Percentiles rank a stretch among this genome's conserved stretches.
Conservation (phyloP, 30 jellyfish, hydroid and myxozoan genomes). For the Aurelia aurita region DNA sequence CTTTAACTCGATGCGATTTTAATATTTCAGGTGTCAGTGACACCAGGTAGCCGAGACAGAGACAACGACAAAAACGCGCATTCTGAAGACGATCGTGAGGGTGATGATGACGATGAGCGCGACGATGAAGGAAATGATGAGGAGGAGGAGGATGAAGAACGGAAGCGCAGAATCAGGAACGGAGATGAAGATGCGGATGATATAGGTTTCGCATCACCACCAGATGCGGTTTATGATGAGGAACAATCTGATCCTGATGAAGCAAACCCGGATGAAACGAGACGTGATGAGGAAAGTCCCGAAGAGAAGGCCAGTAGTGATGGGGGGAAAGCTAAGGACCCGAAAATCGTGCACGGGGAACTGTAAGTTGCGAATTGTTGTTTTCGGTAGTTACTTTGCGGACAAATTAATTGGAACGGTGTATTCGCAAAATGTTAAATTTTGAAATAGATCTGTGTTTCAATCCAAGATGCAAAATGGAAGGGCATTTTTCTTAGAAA, state of each 20-base stretch:
- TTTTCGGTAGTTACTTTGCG: too few relatives aligned
- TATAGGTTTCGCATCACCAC: neutral
- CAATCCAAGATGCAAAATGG: too few relatives aligned
- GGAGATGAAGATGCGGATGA: slow-evolving; percentile 34
- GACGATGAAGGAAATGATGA: slow-evolving; percentile 15
- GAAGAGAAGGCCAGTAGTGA: too few relatives aligned
- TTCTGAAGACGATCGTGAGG: neutral
- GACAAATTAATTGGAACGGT: too few relatives aligned
- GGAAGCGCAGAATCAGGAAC: slow-evolving; percentile 1
- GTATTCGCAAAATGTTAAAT: too few relatives aligned
- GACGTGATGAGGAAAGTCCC: neutral
- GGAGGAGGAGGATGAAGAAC: slow-evolving; percentile 5
- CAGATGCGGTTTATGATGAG: slow-evolving; percentile 55
- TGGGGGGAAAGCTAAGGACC: neutral
- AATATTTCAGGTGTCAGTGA: slow-evolving; percentile 3
- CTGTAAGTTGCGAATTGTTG: neutral
- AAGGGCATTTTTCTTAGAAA: too few relatives aligned
- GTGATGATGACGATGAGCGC: neutral
- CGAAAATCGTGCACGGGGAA: neutral
- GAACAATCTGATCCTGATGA: slow-evolving; percentile 21
- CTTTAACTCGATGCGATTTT: neutral
- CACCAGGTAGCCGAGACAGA: neutral
- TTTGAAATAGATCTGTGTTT: too few relatives aligned
- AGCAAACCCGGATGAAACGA: neutral
- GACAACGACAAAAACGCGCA: neutral